A percentile compares a stretch with the other conserved stretches of the same genome.
Conservation (phyloP, 1,140 invertebrate genomes). For the Hypothenemus hampei region DNA sequence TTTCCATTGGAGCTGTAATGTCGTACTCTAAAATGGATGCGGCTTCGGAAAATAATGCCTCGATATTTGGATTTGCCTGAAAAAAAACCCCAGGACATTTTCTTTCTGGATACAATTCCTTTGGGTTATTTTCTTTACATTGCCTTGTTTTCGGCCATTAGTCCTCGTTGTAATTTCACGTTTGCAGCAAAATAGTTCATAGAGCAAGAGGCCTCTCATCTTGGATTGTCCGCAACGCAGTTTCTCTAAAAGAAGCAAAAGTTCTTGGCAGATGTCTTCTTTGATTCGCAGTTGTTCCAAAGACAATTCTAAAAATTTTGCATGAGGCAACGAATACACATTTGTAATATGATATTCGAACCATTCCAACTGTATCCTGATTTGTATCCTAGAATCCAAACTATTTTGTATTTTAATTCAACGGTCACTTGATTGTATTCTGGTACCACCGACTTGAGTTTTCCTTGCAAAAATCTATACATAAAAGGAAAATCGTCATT, state of each 20-base stretch:
- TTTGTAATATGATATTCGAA: constrained; percentile 10
- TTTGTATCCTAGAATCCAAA: constrained; percentile 38
- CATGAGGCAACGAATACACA: neutral
- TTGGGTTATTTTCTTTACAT: too few species aligned
- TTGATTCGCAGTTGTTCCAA: constrained; percentile 28
- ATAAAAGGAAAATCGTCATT: constrained; percentile 46
- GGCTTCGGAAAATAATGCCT: constrained; percentile 12
- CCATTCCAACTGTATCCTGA: constrained; percentile 34
- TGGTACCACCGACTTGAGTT: constrained; percentile 47
- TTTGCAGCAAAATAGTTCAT: constrained; percentile 33
- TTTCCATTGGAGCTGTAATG: constrained; percentile 26
- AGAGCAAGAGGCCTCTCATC: constrained; percentile 42
- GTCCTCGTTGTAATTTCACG: too few species aligned
- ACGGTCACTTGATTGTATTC: constrained; percentile 51
- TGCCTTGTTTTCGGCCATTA: too few species aligned
- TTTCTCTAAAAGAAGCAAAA: constrained; percentile 44
- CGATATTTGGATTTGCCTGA: too few species aligned
- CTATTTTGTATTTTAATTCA: constrained; percentile 46
- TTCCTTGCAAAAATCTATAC: constrained; percentile 47
- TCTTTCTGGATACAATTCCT: too few species aligned
- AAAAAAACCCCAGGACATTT: too few species aligned
- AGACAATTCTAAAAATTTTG: constrained; percentile 32
- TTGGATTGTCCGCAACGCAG: constrained; percentile 47
- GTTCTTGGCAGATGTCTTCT: constrained; percentile 45
- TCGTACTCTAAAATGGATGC: constrained; percentile 22